phyloP scores from a whole-genome alignment of 1,140 invertebrate genomes.

The Drosophila truncata region DNA sequence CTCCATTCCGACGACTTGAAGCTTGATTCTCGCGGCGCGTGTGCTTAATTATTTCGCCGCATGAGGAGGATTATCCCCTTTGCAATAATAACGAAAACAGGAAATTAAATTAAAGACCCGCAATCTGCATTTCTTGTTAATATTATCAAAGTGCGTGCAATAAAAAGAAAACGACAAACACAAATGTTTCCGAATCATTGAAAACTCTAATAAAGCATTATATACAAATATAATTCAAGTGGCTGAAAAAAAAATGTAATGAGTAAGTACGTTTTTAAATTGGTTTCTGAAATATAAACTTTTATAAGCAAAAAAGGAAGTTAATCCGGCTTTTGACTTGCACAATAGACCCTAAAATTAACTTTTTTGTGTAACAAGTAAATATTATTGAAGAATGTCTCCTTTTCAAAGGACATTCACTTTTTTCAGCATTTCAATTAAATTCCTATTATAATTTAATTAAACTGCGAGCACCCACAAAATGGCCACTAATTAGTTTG shows the following conservation, averaged over 20 bases:
- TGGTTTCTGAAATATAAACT: no score
- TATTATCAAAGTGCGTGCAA: neutral
- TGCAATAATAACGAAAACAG: constrained; percentile 18
- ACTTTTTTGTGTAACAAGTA: no score
- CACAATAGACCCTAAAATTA: neutral
- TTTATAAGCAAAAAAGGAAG: neutral
- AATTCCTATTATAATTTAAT: constrained; percentile 78
- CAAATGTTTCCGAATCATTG: neutral
- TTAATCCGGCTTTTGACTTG: neutral
- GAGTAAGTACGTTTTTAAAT: neutral
- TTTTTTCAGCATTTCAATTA: constrained; percentile 58
- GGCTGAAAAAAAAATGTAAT: neutral
- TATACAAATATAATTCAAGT: neutral
- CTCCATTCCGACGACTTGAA: constrained; percentile 1
- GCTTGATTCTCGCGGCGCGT: constrained; percentile 42
- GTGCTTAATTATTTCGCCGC: constrained; percentile 53
- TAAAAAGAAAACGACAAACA: constrained; percentile 5
- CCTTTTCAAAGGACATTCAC: no score
- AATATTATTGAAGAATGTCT: no score
- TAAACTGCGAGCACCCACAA: constrained; percentile 69
- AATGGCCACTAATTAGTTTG: constrained; percentile 77
- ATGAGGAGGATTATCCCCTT: constrained; percentile 1
- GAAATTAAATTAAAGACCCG: constrained; percentile 43
- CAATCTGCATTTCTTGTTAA: constrained; percentile 14
- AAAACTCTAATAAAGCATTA: neutral